These are phyloP conservation scores for Pluvialis apricaria DNA, from an alignment of 2,113 vertebrate species.

Conservation along the genomic window DNA sequence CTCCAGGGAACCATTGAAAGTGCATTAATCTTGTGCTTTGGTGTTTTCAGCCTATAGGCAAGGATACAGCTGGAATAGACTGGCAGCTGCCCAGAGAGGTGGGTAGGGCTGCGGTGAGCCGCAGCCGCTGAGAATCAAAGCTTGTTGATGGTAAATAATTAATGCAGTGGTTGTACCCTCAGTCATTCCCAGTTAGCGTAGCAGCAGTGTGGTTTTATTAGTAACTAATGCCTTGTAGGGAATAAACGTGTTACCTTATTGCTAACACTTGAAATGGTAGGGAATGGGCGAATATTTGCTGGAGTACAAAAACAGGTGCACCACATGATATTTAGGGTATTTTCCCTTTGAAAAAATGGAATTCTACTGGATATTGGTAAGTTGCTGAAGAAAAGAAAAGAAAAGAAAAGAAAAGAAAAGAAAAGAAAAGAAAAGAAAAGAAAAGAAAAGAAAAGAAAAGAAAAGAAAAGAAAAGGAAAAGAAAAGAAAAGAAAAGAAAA, in stretches of 20 bases:
- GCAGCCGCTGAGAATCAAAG: neutral
- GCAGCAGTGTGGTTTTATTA: neutral
- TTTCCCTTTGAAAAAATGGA: neutral
- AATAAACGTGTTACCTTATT: neutral
- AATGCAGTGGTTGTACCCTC: neutral
- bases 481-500: no score
- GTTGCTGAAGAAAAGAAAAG: neutral
- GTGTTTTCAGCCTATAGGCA: neutral
- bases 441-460: no score
- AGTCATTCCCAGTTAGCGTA: neutral
- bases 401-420: no score
- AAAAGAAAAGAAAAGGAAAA: no score
- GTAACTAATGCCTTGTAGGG: neutral
- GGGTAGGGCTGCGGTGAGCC: neutral
- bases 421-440: no score
- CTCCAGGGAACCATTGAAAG: neutral
- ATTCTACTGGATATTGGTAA: neutral
- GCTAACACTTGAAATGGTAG: neutral
- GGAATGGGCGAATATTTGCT: neutral
- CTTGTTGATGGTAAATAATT: neutral
- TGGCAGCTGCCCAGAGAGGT: neutral
- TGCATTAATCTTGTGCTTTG: neutral
- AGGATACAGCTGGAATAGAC: neutral
- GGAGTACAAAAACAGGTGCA: neutral
- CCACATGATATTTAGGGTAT: neutral